A percentile compares a stretch with the other conserved stretches of the same genome.
Conservation (phyloP, 1,140 invertebrate genomes). For the Proales similis region DNA sequence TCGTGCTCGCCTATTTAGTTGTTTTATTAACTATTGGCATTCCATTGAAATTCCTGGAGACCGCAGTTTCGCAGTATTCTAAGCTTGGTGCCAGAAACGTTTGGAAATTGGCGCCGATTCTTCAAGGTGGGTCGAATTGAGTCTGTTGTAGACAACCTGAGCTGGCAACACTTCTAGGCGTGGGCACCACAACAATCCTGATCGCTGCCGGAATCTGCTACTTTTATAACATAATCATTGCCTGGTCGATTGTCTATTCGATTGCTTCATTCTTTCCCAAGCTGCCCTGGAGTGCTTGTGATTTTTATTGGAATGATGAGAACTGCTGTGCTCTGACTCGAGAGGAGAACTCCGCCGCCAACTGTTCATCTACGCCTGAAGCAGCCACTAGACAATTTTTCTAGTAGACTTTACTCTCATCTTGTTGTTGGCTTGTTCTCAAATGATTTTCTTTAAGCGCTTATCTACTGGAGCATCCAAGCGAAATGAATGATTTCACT, state of each 20-base stretch:
- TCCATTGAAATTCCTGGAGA: constrained; percentile 82
- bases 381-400: constrained; percentile 20
- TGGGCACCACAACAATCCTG: constrained; percentile 88
- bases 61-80: constrained; percentile 69
- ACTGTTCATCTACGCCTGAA: constrained; percentile 2
- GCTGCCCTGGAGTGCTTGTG: constrained; percentile 64
- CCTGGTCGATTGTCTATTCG: constrained; percentile 38
- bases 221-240: constrained; percentile 61
- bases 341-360: not conserved
- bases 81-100: constrained; percentile 6
- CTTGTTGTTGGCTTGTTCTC: not conserved
- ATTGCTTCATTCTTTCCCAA: constrained; percentile 57
- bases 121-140: constrained; percentile 48
- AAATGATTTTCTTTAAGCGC: constrained; percentile 37
- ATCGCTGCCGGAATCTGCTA: constrained; percentile 98
- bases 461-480: constrained; percentile 14
- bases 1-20: constrained; percentile 87
- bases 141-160: constrained; percentile 49
- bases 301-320: constrained; percentile 43
- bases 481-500: constrained; percentile 22
- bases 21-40: constrained; percentile 87
- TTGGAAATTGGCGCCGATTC: constrained; percentile 36
- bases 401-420: constrained; percentile 5
- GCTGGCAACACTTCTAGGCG: too few species aligned
- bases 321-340: constrained; percentile 41